Evolutionary conservation across 2,888 invertebrate species (phyloP).

Genomic region (Nebria salina): DNA sequence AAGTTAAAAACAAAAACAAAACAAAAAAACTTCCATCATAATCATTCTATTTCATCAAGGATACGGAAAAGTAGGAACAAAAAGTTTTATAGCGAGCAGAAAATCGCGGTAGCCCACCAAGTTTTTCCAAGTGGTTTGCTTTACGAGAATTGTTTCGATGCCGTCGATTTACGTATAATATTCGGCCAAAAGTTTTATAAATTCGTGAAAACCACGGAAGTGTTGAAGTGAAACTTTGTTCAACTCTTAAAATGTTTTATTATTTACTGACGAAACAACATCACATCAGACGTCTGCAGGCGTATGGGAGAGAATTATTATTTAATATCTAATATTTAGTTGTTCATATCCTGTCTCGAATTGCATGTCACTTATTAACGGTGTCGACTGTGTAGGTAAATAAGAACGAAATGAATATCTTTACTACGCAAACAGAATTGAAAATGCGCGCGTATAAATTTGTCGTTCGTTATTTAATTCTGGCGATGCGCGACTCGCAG

Average conservation of each 20-base stretch:
- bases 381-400: neutral
- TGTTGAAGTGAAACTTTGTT: neutral
- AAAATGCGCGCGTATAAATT: constrained; percentile 22
- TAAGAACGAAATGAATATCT: constrained; percentile 14
- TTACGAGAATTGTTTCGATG: neutral
- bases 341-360: no score
- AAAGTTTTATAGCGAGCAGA: neutral
- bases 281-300: neutral
- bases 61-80: neutral
- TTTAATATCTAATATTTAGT: no score
- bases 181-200: neutral
- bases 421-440: constrained; percentile 12
- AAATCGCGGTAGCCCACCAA: neutral
- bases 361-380: no score
- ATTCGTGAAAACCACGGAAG: neutral
- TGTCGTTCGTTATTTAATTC: constrained; percentile 31
- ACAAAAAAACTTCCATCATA: neutral
- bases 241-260: neutral
- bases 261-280: neutral
- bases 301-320: no score
- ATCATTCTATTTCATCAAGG: neutral
- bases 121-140: neutral
- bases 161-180: neutral
- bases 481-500: constrained; percentile 2
- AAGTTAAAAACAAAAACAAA: neutral